Conservation (phyloP, 2,888 invertebrate genomes). For the Drosophila paramelanica region DNA sequence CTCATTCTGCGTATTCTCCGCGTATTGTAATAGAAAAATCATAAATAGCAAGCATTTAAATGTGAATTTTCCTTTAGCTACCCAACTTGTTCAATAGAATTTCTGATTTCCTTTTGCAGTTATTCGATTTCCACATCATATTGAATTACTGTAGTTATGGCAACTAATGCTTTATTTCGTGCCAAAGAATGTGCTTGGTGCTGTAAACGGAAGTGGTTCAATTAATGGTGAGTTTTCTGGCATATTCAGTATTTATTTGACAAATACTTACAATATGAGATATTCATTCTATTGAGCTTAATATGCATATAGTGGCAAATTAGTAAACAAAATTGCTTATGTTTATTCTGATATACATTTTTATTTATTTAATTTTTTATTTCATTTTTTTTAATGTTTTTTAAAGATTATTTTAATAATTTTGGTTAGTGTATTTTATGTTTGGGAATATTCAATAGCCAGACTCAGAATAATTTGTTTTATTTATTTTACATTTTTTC, state of each 20-base stretch:
- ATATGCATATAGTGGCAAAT: not conserved
- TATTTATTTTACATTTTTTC: not conserved
- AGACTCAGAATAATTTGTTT: not conserved
- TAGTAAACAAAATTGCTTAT: not conserved
- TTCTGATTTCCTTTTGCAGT: constrained; percentile 50
- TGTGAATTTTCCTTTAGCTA: constrained; percentile 17
- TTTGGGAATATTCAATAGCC: not conserved
- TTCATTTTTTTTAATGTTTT: not conserved
- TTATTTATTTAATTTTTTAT: not conserved
- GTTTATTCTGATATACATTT: too few species aligned
- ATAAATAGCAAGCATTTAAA: constrained; percentile 54
- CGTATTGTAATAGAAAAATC: constrained; percentile 47
- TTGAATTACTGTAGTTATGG: constrained; percentile 58
- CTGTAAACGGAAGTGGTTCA: not conserved
- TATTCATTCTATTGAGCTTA: not conserved
- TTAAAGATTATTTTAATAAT: not conserved
- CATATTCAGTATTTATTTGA: not conserved
- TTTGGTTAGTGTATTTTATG: not conserved
- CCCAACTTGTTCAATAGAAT: constrained; percentile 28
- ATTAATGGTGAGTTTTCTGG: not conserved
- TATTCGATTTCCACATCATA: constrained; percentile 57
- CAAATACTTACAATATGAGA: not conserved
- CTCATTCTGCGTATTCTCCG: constrained; percentile 10
- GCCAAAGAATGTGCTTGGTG: not conserved
- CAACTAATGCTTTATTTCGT: constrained; percentile 25